These are phyloP conservation scores for Augiades crinisus DNA, from an alignment of 2,888 invertebrate genomes.

Conservation along the genomic window DNA sequence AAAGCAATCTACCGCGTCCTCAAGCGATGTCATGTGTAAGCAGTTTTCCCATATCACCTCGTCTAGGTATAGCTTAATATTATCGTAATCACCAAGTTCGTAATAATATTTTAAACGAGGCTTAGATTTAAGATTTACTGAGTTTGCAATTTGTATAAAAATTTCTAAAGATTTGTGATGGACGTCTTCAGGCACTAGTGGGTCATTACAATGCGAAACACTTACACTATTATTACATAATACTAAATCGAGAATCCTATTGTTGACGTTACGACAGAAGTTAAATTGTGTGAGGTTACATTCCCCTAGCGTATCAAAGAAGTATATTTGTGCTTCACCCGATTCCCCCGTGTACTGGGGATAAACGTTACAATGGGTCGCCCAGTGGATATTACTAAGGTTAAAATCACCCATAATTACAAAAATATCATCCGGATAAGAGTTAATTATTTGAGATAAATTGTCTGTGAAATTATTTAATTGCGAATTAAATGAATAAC, in stretches of 20 bases:
- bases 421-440: background rate
- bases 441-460: background rate
- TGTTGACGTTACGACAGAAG: background rate
- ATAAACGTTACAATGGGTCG: background rate
- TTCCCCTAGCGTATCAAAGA: background rate
- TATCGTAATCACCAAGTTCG: background rate
- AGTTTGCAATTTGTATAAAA: background rate
- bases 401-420: background rate
- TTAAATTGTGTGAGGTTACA: background rate
- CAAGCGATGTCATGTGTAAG: background rate
- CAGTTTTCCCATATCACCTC: background rate
- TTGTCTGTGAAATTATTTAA: background rate
- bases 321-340: background rate
- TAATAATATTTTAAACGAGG: background rate
- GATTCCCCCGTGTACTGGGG: background rate
- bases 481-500: background rate
- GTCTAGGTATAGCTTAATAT: background rate
- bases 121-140: background rate
- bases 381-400: background rate
- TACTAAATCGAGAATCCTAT: background rate
- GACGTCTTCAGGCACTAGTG: background rate
- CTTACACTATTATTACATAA: background rate
- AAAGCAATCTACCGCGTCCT: background rate
- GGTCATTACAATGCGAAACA: background rate
- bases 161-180: conserved; percentile 1